These are phyloP conservation scores for Eledone cirrhosa DNA, from an alignment of 2,888 invertebrate genomes.

Conservation along the genomic window DNA sequence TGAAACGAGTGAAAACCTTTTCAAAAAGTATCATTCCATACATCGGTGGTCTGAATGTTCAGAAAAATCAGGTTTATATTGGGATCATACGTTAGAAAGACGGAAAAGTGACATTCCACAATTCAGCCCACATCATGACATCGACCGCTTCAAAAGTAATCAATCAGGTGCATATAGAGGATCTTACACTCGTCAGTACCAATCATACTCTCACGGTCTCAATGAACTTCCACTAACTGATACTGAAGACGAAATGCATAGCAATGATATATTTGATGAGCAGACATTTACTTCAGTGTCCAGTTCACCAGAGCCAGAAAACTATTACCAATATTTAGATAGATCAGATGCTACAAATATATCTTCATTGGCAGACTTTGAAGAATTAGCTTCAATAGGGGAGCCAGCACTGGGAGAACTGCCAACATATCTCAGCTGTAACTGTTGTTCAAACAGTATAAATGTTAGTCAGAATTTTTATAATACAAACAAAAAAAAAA, in stretches of 20 bases:
- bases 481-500: neutral
- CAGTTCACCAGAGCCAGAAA: neutral
- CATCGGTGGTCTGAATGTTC: too few species aligned
- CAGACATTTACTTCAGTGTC: neutral
- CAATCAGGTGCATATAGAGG: neutral
- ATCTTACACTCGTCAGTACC: conserved; percentile 3
- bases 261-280: too few species aligned
- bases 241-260: neutral
- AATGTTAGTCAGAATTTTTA: neutral
- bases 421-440: neutral
- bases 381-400: neutral
- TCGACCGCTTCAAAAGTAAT: too few species aligned
- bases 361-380: neutral
- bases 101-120: too few species aligned
- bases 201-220: conserved; percentile 5
- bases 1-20: neutral
- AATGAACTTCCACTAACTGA: neutral
- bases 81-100: too few species aligned
- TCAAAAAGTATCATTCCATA: neutral
- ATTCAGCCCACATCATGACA: too few species aligned
- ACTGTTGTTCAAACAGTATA: neutral
- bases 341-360: conserved; percentile 18
- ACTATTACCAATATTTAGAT: neutral
- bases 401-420: neutral
- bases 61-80: too few species aligned